Evolutionary conservation across 1,140 invertebrate species (phyloP).

Genomic region (Limonius californicus): DNA sequence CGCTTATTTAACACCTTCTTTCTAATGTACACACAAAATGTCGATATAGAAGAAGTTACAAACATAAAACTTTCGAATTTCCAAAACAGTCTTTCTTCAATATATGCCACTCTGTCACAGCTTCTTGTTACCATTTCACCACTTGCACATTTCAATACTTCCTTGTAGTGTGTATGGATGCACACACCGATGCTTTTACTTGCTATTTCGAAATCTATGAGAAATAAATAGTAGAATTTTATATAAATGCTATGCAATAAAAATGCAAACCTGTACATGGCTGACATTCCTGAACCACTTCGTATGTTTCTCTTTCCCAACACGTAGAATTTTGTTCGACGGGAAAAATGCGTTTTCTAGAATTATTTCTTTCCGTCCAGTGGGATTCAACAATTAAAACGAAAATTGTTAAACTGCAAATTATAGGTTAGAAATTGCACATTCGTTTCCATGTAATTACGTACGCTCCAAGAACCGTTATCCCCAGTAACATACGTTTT

Average conservation of each 20-base stretch:
- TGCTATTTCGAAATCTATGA: slow-evolving; percentile 64
- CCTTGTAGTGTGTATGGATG: slow-evolving; percentile 65
- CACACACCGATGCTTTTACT: slow-evolving; percentile 69
- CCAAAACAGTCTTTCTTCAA: slow-evolving; percentile 77
- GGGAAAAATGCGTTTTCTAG: slow-evolving; percentile 56
- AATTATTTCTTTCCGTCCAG: slow-evolving; percentile 56
- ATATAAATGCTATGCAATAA: too few relatives aligned
- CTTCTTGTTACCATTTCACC: slow-evolving; percentile 66
- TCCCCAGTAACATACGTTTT: slow-evolving; percentile 63
- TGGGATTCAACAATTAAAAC: slow-evolving; percentile 76
- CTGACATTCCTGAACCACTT: slow-evolving; percentile 70
- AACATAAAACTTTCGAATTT: slow-evolving; percentile 77
- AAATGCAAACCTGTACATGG: slow-evolving; percentile 72
- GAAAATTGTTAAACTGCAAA: slow-evolving; percentile 66
- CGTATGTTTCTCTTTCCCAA: slow-evolving; percentile 63
- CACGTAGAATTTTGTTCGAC: slow-evolving; percentile 74
- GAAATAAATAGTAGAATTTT: too few relatives aligned
- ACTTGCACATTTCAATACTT: slow-evolving; percentile 63
- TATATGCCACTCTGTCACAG: slow-evolving; percentile 64
- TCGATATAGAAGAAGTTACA: slow-evolving; percentile 60
- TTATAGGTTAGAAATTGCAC: slow-evolving; percentile 18
- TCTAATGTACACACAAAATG: slow-evolving; percentile 39
- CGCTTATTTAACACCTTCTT: slow-evolving; percentile 46
- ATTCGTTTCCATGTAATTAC: slow-evolving; percentile 34
- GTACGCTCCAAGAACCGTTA: slow-evolving; percentile 59